Percentiles rank a stretch among this genome's conserved stretches.
These are phyloP conservation scores for Oreochromis mossambicus DNA, from an alignment of 2,797 vertebrate genomes.

Conservation along the genomic window DNA sequence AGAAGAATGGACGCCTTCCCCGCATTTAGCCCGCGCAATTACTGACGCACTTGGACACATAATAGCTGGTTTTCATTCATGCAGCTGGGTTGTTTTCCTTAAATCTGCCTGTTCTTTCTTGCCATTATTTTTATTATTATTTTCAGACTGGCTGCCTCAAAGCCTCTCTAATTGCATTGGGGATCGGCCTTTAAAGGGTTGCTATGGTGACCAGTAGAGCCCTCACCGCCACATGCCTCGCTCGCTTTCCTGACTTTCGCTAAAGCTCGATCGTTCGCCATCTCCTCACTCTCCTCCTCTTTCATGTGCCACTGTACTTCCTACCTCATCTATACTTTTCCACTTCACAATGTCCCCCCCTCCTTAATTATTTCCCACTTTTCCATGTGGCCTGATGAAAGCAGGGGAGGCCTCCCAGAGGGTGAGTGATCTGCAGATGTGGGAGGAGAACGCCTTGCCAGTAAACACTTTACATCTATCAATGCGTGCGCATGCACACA, in stretches of 20 bases:
- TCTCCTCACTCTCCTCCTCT: constrained; percentile 21
- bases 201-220: constrained; percentile 77
- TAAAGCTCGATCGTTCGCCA: constrained; percentile 24
- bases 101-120: constrained; percentile 48
- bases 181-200: constrained; percentile 79
- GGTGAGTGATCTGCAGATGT: constrained; percentile 49
- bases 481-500: not conserved
- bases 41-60: constrained; percentile 10
- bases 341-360: constrained; percentile 27
- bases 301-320: constrained; percentile 54
- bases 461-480: constrained; percentile 34
- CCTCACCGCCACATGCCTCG: constrained; percentile 45
- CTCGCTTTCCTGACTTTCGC: constrained; percentile 48
- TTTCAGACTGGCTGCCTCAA: constrained; percentile 69
- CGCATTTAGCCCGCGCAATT: constrained; percentile 27
- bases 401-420: constrained; percentile 1
- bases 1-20: constrained; percentile 20
- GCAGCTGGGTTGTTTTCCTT: constrained; percentile 43
- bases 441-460: constrained; percentile 31
- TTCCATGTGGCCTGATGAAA: constrained; percentile 16
- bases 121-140: constrained; percentile 67
- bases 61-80: constrained; percentile 51
- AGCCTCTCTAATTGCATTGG: constrained; percentile 76
- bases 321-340: constrained; percentile 44
- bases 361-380: constrained; percentile 48